Evolutionary conservation across 2,888 invertebrate genomes (phyloP).

Genomic region (Pristionchus entomophagus): DNA sequence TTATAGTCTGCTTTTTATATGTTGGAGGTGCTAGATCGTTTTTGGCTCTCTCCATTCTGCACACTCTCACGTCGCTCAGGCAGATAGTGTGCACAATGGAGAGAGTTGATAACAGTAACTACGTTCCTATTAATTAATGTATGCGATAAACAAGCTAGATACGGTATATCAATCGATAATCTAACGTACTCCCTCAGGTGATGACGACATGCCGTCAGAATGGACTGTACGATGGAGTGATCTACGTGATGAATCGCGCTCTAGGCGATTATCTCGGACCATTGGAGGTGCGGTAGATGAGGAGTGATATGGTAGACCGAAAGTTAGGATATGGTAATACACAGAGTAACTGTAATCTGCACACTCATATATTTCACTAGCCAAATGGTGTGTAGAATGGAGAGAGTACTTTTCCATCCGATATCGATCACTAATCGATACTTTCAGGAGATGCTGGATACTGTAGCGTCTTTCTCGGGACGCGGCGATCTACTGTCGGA

Average conservation of each 20-base stretch:
- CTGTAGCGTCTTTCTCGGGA: constrained; percentile 57
- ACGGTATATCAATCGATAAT: not conserved
- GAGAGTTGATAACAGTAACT: too few species aligned
- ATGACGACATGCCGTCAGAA: constrained; percentile 81
- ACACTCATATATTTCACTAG: too few species aligned
- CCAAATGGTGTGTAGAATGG: too few species aligned
- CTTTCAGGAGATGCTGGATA: constrained; percentile 73
- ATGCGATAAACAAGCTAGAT: not conserved
- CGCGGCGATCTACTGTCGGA: constrained; percentile 74
- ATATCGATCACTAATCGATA: too few species aligned
- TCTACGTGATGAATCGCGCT: constrained; percentile 86
- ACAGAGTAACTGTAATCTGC: too few species aligned
- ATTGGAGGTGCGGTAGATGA: constrained; percentile 79
- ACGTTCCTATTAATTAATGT: not conserved
- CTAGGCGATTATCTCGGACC: constrained; percentile 86
- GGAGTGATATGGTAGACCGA: not conserved
- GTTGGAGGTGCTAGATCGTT: too few species aligned
- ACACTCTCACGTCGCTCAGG: too few species aligned
- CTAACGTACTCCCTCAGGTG: constrained; percentile 75
- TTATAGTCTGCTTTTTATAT: too few species aligned
- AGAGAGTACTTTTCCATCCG: constrained; percentile 37
- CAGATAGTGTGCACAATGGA: too few species aligned
- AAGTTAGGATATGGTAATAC: not conserved
- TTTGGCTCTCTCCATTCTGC: too few species aligned
- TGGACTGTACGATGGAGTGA: constrained; percentile 83